Evolutionary conservation across 1,140 invertebrate genomes (phyloP).

Genomic region (Zaprionus tsacasi): DNA sequence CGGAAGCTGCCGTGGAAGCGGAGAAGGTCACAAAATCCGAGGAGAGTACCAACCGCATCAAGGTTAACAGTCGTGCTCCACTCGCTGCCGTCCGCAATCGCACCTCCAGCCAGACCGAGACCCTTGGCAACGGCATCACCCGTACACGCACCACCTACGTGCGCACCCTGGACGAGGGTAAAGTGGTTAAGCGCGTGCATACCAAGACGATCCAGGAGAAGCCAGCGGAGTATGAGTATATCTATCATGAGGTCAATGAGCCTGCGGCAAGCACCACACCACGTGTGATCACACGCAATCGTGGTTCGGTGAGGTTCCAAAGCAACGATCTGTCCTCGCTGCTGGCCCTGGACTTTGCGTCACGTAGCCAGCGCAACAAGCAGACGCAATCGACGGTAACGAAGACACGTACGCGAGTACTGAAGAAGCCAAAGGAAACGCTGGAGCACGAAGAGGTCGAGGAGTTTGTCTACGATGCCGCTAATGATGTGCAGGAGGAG

Average conservation of each 20-base stretch:
- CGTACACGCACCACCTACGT: slow-evolving; percentile 68
- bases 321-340: slow-evolving; percentile 76
- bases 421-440: slow-evolving; percentile 68
- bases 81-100: slow-evolving; percentile 46
- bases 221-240: slow-evolving; percentile 71
- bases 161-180: slow-evolving; percentile 58
- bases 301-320: slow-evolving; percentile 68
- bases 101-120: slow-evolving; percentile 57
- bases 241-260: slow-evolving; percentile 58
- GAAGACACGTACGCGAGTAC: slow-evolving; percentile 57
- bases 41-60: background rate
- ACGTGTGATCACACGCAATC: slow-evolving; percentile 60
- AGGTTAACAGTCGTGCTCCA: slow-evolving; percentile 2
- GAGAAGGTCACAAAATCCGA: background rate
- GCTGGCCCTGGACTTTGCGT: slow-evolving; percentile 68
- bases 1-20: background rate
- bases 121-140: slow-evolving; percentile 61
- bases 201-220: slow-evolving; percentile 68
- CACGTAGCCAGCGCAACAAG: slow-evolving; percentile 38
- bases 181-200: slow-evolving; percentile 64
- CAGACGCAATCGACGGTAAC: slow-evolving; percentile 29
- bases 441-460: slow-evolving; percentile 65
- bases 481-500: slow-evolving; percentile 17
- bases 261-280: slow-evolving; percentile 51
- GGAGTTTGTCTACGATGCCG: slow-evolving; percentile 56